A percentile compares a stretch with the other conserved stretches of the same genome.
Evolutionary conservation across 2,797 vertebrate genomes (phyloP).

Genomic region (Dallia pectoralis): DNA sequence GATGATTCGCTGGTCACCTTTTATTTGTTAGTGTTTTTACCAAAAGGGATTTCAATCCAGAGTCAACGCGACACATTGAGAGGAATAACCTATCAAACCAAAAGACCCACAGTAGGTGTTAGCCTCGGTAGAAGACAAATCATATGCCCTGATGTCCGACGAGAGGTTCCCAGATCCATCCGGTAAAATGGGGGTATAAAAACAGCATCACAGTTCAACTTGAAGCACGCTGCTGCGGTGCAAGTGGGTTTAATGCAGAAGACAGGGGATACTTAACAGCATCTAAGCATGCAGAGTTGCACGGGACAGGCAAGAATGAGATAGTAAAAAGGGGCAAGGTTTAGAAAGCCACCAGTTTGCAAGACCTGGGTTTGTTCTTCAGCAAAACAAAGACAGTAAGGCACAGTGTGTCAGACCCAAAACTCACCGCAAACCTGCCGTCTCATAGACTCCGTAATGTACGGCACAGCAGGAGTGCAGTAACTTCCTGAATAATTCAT

Average conservation of each 20-base stretch:
- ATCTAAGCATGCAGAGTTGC: conserved; percentile 82
- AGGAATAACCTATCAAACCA: conserved; percentile 30
- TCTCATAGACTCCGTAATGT: conserved; percentile 83
- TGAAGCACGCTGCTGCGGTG: conserved; percentile 59
- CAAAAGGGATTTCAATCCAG: conserved; percentile 43
- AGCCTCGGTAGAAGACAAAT: conserved; percentile 55
- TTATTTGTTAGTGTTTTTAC: conserved; percentile 67
- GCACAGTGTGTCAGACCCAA: conserved; percentile 71
- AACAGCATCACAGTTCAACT: conserved; percentile 43
- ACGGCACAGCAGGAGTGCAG: conserved; percentile 85
- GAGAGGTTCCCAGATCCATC: conserved; percentile 46
- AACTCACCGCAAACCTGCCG: conserved; percentile 87
- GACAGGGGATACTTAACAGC: conserved; percentile 64
- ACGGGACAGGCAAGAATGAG: conserved; percentile 74
- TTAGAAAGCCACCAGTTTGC: conserved; percentile 79
- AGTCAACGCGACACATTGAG: conserved; percentile 42
- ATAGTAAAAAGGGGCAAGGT: conserved; percentile 70
- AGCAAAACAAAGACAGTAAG: conserved; percentile 71
- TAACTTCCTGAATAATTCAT: conserved; percentile 85
- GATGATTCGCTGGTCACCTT: conserved; percentile 42
- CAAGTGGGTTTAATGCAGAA: conserved; percentile 69
- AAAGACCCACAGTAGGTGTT: conserved; percentile 47
- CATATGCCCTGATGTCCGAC: conserved; percentile 42
- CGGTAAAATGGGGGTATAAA: conserved; percentile 7
- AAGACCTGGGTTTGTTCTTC: conserved; percentile 70